Conservation (phyloP, 2,888 invertebrate species). For the Coenonympha glycerion region DNA sequence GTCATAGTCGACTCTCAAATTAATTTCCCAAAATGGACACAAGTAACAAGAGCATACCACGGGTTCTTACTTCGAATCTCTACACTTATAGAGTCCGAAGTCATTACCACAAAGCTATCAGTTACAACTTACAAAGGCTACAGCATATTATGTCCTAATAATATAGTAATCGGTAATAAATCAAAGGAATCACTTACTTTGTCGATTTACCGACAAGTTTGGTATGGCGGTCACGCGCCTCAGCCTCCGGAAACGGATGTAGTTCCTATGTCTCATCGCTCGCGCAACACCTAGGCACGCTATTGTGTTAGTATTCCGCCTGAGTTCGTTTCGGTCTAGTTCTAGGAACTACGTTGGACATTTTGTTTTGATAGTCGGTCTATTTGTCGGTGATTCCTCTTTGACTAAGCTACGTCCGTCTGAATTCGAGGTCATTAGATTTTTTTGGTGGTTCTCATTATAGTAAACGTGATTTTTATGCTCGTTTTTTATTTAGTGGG, state of each 20-base stretch:
- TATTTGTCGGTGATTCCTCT: not conserved
- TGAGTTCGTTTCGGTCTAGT: slow-evolving; percentile 18
- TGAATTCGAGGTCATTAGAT: too few species aligned
- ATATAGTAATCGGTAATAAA: not conserved
- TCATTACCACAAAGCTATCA: too few species aligned
- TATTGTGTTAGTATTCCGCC: slow-evolving; percentile 19
- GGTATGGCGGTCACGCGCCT: slow-evolving; percentile 13
- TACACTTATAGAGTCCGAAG: too few species aligned
- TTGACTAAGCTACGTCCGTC: not conserved
- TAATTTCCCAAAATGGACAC: too few species aligned
- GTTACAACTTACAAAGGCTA: too few species aligned
- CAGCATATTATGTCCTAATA: too few species aligned
- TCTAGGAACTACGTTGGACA: slow-evolving; percentile 13
- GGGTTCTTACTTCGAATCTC: too few species aligned
- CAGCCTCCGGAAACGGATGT: slow-evolving; percentile 21
- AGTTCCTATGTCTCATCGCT: slow-evolving; percentile 19
- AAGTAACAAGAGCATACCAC: too few species aligned
- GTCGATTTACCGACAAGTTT: slow-evolving; percentile 1
- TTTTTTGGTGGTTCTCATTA: too few species aligned
- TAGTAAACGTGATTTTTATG: too few species aligned
- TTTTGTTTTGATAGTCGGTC: not conserved
- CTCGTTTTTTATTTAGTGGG: too few species aligned
- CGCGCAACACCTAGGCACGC: slow-evolving; percentile 16
- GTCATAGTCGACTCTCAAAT: too few species aligned
- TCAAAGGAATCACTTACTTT: not conserved